Base-by-base conservation (phyloP, 1,140 invertebrate genomes). In the Oreohelix idahoensis region DNA sequence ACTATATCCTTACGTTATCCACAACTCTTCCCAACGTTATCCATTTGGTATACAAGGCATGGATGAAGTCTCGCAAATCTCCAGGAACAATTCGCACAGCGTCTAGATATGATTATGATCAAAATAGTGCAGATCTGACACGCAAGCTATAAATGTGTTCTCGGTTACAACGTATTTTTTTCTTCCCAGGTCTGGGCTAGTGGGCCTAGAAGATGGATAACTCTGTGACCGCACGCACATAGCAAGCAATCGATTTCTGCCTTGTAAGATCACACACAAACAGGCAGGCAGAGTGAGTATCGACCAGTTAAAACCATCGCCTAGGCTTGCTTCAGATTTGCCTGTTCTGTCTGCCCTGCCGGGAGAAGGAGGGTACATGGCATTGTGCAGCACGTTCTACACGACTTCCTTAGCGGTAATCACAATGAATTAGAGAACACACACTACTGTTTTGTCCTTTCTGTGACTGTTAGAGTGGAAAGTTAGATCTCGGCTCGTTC, bases 121-220 rank as follows among this genome's bases (percentile, higher is more conserved):
- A n/a, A n/a, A n/a, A n/a, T n/a, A n/a, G n/a, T n/a, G n/a, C n/a
- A n/a, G n/a, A n/a, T n/a, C 42, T 8, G 42, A 45, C 42, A 8
- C 42, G 42, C 42, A 8, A 45, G 5, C 5, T 5, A 45, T 45
- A 15, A 45, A 45, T 15, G 42, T 8, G 5, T 8, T 45, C 15
- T 15, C 15, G 15, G 42, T 45, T 15, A 8, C 42, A 45, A 5
- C 15, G 42, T 45, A 15, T 45, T 5, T 45, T 45, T 15, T 45
- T 8, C 42, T 45, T 5, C 42, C 5, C 42, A 45, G 42, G 42
- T 45, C 15, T 15, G 42, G 42, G 15, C 42, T 38, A 29, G 45
- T 42, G 23, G 74, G 42, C 29, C 29, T 29, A 38, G 17, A 49
- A 32, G 75, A 78, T 78, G 75, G 75, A 36, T 49, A 53, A 15